Percentiles rank a stretch among this genome's conserved stretches.
These are phyloP conservation scores for Podarcis lilfordi DNA, from an alignment of 2,797 vertebrate genomes.

Conservation along the genomic window DNA sequence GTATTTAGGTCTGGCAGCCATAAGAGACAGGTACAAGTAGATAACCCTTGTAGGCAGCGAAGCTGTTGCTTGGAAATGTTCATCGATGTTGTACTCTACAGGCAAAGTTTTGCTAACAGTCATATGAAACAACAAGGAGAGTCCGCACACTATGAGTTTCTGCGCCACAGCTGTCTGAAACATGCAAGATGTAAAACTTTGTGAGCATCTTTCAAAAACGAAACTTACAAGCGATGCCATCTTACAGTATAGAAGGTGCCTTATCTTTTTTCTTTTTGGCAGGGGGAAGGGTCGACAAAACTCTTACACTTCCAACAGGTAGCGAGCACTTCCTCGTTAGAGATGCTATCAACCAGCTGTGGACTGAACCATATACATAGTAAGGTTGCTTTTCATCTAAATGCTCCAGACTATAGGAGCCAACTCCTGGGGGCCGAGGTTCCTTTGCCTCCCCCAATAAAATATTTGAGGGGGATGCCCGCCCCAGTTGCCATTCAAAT, in stretches of 20 bases:
- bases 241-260: background rate
- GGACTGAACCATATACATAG: too few species aligned
- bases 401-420: too few species aligned
- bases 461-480: too few species aligned
- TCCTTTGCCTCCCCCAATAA: too few species aligned
- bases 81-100: constrained; percentile 88
- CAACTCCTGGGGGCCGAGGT: too few species aligned
- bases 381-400: too few species aligned
- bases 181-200: constrained; percentile 32
- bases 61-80: constrained; percentile 84
- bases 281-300: too few species aligned
- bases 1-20: constrained; percentile 96
- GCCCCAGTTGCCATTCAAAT: too few species aligned
- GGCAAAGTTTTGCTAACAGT: constrained; percentile 87
- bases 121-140: constrained; percentile 91
- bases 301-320: too few species aligned
- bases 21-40: constrained; percentile 93
- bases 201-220: constrained; percentile 3
- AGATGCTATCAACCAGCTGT: too few species aligned
- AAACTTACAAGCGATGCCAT: too few species aligned
- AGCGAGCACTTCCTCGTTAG: too few species aligned
- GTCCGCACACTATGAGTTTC: constrained; percentile 90
- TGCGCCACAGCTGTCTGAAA: constrained; percentile 88
- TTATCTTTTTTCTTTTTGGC: background rate
- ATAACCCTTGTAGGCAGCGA: constrained; percentile 86